Percentiles rank a stretch among this genome's conserved stretches.
These are phyloP conservation scores for Metalampra italica DNA, from an alignment of 2,888 invertebrate species.

Conservation along the genomic window DNA sequence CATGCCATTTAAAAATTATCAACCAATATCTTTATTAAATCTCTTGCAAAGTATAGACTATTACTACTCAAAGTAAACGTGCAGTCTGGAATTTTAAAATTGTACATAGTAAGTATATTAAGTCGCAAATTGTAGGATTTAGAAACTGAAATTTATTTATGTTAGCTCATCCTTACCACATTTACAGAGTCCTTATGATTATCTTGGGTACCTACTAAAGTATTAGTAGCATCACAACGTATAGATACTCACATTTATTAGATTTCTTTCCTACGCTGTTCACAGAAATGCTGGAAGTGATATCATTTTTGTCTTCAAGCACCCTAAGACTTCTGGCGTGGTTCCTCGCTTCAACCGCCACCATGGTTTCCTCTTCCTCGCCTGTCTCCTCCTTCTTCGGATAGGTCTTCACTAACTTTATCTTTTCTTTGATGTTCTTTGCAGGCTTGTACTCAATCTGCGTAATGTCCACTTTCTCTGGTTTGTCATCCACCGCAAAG, in stretches of 20 bases:
- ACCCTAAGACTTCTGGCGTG: slow-evolving; percentile 62
- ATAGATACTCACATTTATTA: slow-evolving; percentile 44
- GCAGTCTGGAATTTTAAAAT: too few relatives aligned
- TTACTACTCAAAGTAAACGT: too few relatives aligned
- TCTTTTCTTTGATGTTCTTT: slow-evolving; percentile 74
- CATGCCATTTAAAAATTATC: too few relatives aligned
- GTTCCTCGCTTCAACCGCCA: slow-evolving; percentile 78
- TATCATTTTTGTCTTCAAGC: slow-evolving; percentile 67
- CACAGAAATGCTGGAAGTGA: slow-evolving; percentile 79
- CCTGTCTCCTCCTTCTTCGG: slow-evolving; percentile 68
- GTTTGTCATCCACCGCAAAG: slow-evolving; percentile 70
- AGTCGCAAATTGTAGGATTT: too few relatives aligned
- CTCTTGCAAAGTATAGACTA: too few relatives aligned
- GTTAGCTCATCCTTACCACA: too few relatives aligned
- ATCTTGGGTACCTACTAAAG: too few relatives aligned
- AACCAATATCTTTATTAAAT: too few relatives aligned
- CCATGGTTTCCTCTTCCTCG: slow-evolving; percentile 79
- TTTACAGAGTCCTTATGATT: too few relatives aligned
- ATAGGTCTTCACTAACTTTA: slow-evolving; percentile 72
- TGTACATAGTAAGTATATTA: too few relatives aligned
- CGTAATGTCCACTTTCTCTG: slow-evolving; percentile 58
- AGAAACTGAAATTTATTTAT: too few relatives aligned
- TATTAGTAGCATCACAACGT: too few relatives aligned
- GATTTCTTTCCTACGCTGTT: slow-evolving; percentile 79
- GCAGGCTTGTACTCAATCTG: slow-evolving; percentile 60